Evolutionary conservation across 2,113 vertebrate species (phyloP).

Genomic region (Maccullochella peelii): DNA sequence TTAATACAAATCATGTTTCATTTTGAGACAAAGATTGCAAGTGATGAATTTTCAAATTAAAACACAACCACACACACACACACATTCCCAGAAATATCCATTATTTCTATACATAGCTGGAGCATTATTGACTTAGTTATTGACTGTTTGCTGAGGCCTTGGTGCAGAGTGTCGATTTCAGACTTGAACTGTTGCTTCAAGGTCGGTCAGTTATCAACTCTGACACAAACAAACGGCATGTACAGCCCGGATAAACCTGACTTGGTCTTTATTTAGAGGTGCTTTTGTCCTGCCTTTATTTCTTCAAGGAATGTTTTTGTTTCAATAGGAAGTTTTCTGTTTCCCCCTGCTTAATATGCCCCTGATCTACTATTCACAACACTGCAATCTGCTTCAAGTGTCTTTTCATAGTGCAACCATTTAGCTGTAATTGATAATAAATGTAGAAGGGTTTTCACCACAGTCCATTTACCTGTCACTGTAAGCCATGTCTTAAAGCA

Average conservation of each 20-base stretch:
- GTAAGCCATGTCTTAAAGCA: neutral
- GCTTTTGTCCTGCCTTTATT: slow-evolving; percentile 2
- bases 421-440: slow-evolving; percentile 3
- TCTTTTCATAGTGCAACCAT: slow-evolving; percentile 3
- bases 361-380: neutral
- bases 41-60: neutral
- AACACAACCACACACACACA: neutral
- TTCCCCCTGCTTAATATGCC: neutral
- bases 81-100: neutral
- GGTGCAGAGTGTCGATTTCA: slow-evolving; percentile 15
- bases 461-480: slow-evolving; percentile 18
- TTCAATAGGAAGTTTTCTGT: neutral
- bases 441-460: neutral
- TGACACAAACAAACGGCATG: slow-evolving; percentile 3
- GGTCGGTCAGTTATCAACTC: slow-evolving; percentile 29
- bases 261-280: neutral
- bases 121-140: slow-evolving; percentile 28
- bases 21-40: neutral
- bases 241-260: neutral
- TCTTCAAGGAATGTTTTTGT: neutral
- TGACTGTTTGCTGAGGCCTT: slow-evolving; percentile 26
- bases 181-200: neutral
- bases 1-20: neutral
- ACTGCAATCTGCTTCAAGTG: neutral
- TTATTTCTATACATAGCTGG: neutral